Evolutionary conservation across 2,797 vertebrate genomes (phyloP).

Genomic region (Manis crassicaudata): DNA sequence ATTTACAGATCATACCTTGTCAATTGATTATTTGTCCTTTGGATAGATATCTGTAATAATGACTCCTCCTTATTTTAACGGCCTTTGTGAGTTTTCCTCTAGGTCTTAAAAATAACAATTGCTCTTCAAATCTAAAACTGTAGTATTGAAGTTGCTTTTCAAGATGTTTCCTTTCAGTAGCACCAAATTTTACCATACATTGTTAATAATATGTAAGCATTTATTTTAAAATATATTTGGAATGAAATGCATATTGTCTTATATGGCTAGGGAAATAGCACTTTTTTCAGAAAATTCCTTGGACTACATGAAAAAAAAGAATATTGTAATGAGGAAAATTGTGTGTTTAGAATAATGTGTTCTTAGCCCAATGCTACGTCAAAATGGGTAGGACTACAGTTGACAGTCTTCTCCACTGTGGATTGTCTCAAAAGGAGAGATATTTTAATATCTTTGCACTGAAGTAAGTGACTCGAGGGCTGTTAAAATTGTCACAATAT

Average conservation of each 20-base stretch:
- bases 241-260: background rate
- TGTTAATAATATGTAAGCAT: background rate
- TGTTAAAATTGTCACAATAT: background rate
- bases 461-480: background rate
- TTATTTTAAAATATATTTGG: conserved; percentile 34
- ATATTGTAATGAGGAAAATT: background rate
- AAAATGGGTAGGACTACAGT: background rate
- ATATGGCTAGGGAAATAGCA: background rate
- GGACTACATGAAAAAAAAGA: background rate
- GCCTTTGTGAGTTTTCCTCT: conserved; percentile 11
- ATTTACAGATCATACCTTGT: conserved; percentile 47
- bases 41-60: conserved; percentile 44
- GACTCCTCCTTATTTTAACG: background rate
- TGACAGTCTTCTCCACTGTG: background rate
- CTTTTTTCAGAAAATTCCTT: background rate
- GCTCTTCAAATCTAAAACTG: conserved; percentile 7
- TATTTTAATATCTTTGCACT: background rate
- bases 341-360: conserved; percentile 17
- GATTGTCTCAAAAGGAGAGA: background rate
- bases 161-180: background rate
- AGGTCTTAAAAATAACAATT: conserved; percentile 42
- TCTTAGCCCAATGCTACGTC: background rate
- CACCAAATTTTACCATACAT: background rate
- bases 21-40: conserved; percentile 55
- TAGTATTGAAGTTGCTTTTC: conserved; percentile 34